phyloP scores from a whole-genome alignment of 2,113 vertebrate genomes.

The Arizona elegans region DNA sequence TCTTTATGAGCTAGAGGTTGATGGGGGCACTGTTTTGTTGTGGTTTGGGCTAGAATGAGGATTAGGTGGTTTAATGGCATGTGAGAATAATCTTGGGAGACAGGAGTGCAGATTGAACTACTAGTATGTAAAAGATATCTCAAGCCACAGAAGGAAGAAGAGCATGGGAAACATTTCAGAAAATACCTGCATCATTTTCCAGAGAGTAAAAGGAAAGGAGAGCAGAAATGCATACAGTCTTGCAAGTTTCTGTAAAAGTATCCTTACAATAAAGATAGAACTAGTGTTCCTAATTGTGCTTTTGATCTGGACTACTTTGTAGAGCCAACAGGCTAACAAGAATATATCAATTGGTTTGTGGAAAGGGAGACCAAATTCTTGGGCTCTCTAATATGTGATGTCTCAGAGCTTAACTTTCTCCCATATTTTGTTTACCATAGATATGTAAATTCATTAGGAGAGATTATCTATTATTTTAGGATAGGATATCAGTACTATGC shows the following conservation, averaged over 20 bases:
- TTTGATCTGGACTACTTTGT: neutral
- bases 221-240: neutral
- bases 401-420: neutral
- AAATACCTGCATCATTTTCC: neutral
- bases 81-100: neutral
- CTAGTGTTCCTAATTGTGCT: neutral
- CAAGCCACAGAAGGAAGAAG: neutral
- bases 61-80: neutral
- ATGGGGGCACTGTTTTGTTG: neutral
- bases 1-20: neutral
- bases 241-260: neutral
- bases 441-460: neutral
- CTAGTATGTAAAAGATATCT: neutral
- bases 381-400: neutral
- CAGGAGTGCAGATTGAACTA: neutral
- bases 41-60: neutral
- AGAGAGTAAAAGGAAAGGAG: neutral
- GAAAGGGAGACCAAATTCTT: neutral
- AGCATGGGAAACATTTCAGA: neutral
- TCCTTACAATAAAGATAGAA: neutral
- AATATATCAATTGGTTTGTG: neutral
- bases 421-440: neutral
- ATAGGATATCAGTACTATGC: neutral
- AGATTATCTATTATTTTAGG: neutral
- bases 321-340: neutral